Conservation (phyloP, 2,797 vertebrate species). For the Chaetophractus vellerosus region DNA sequence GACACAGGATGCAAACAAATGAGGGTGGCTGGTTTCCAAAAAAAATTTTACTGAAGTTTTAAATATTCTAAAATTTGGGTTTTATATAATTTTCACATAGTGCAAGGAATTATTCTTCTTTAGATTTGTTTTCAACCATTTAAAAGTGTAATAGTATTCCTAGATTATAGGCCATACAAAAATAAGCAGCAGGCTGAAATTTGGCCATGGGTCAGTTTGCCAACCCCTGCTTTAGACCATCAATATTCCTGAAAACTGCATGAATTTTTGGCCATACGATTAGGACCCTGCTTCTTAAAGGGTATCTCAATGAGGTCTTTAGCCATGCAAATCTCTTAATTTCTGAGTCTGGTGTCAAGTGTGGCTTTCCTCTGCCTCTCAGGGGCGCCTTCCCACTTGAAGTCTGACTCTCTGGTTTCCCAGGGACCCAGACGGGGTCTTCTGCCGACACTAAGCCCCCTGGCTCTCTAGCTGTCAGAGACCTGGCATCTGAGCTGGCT, state of each 20-base stretch:
- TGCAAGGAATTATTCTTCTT: neutral
- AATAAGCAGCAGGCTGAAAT: neutral
- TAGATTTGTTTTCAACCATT: neutral
- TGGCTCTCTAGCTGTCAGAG: neutral
- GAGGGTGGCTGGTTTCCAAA: neutral
- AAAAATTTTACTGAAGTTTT: neutral
- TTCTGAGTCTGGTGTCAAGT: neutral
- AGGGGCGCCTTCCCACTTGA: neutral
- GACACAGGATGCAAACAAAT: neutral
- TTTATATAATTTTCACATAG: neutral
- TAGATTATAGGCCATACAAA: neutral
- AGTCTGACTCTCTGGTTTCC: neutral
- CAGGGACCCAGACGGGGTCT: neutral
- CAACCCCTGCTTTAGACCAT: neutral
- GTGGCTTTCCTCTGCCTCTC: neutral
- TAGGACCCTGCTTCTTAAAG: neutral
- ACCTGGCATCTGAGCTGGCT: neutral
- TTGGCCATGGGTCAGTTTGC: neutral
- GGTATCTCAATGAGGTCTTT: neutral
- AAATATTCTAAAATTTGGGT: neutral
- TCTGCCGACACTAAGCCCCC: neutral
- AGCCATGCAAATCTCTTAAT: slow-evolving; percentile 11
- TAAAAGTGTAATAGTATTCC: slow-evolving; percentile 23
- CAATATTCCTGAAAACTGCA: slow-evolving; percentile 3
- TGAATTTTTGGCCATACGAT: neutral